Conservation (phyloP, 2,888 invertebrate genomes). For the Dasysyrphus albostriatus region DNA sequence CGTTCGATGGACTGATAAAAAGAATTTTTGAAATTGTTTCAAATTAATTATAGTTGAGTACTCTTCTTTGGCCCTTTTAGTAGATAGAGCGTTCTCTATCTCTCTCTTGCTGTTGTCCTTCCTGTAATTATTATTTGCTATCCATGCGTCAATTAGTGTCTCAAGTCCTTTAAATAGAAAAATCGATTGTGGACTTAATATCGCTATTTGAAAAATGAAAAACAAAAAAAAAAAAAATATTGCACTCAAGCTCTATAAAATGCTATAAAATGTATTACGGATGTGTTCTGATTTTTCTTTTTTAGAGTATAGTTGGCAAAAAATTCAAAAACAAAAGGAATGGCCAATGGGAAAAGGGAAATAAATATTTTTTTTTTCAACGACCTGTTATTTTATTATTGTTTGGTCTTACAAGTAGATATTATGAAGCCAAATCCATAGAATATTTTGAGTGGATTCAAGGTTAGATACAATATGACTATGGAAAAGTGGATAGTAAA, state of each 20-base stretch:
- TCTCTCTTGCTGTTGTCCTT: constrained; percentile 6
- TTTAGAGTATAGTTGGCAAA: not conserved
- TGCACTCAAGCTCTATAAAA: not conserved
- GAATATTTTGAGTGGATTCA: constrained; percentile 42
- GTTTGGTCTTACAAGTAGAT: not conserved
- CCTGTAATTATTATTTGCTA: constrained; percentile 46
- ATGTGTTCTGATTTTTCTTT: constrained; percentile 19
- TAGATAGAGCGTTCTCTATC: not conserved
- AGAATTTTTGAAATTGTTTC: constrained; percentile 55
- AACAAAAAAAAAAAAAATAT: not conserved
- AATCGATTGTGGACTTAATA: constrained; percentile 24
- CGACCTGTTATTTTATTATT: constrained; percentile 9
- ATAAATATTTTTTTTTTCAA: not conserved
- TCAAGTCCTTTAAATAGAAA: constrained; percentile 40
- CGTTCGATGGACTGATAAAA: constrained; percentile 50
- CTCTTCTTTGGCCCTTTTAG: constrained; percentile 15
- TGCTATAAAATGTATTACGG: constrained; percentile 5
- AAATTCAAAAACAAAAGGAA: not conserved
- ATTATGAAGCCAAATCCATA: not conserved
- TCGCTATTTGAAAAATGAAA: not conserved
- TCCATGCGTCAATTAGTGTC: constrained; percentile 59
- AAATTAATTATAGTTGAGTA: constrained; percentile 67
- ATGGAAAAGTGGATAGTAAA: not conserved
- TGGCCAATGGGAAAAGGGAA: not conserved
- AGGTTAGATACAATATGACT: constrained; percentile 37